Percentiles rank a stretch among this genome's conserved stretches.
phyloP scores from a whole-genome alignment of 92 coral and sea anemone genomes.

The Micromussa lordhowensis region DNA sequence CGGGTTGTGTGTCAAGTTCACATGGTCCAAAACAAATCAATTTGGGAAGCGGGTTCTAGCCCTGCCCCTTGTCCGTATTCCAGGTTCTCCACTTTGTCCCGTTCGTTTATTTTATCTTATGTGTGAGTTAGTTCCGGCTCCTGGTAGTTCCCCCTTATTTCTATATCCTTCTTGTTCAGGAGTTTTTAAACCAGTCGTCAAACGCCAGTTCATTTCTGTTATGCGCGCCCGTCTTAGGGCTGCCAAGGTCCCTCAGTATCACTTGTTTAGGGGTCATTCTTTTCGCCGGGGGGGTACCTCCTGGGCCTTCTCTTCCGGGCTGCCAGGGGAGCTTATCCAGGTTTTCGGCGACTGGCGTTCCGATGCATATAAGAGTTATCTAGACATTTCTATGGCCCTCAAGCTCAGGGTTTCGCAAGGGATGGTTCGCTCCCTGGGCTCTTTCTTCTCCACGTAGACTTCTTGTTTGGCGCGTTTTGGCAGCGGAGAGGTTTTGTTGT shows the following conservation, averaged over 20 bases:
- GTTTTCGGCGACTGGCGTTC: slow-evolving; percentile 56
- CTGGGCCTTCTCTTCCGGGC: slow-evolving; percentile 32
- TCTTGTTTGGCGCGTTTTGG: background rate
- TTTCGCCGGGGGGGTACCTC: slow-evolving; percentile 60
- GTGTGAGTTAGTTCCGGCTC: slow-evolving; percentile 33
- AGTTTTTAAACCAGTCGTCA: background rate
- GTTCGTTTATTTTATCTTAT: slow-evolving; percentile 25
- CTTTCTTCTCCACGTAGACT: background rate
- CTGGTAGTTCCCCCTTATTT: background rate
- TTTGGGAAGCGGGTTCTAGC: slow-evolving; percentile 26
- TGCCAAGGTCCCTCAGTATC: slow-evolving; percentile 1
- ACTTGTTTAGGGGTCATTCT: slow-evolving; percentile 46
- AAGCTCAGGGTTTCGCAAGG: slow-evolving; percentile 27
- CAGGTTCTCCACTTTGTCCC: slow-evolving; percentile 16
- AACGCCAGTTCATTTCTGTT: slow-evolving; percentile 4
- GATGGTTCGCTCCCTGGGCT: slow-evolving; percentile 1
- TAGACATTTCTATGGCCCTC: slow-evolving; percentile 28
- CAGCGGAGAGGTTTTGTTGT: no score
- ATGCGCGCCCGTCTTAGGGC: background rate
- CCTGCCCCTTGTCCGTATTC: slow-evolving; percentile 3
- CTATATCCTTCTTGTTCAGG: slow-evolving; percentile 16
- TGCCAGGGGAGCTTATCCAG: slow-evolving; percentile 48
- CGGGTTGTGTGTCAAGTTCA: slow-evolving; percentile 18
- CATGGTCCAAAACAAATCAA: slow-evolving; percentile 37
- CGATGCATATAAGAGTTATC: slow-evolving; percentile 46